Evolutionary conservation across 2,113 vertebrate genomes (phyloP).

Genomic region (Rattus rattus): DNA sequence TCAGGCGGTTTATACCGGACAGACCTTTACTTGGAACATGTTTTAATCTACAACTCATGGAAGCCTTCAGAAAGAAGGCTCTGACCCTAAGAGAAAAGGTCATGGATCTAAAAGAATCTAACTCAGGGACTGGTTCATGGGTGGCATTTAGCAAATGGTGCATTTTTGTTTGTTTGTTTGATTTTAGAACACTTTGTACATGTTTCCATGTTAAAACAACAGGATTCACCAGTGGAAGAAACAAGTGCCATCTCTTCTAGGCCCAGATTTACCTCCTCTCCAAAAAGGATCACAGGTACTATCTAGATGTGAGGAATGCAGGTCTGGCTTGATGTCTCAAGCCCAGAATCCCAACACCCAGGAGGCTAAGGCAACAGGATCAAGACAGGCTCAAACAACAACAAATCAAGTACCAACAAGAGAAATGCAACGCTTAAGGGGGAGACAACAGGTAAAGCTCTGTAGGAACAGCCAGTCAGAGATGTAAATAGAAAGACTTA

Average conservation of each 20-base stretch:
- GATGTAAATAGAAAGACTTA: background rate
- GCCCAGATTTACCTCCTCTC: background rate
- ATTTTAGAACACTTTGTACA: background rate
- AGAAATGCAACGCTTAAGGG: background rate
- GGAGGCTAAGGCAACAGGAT: background rate
- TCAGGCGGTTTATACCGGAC: background rate
- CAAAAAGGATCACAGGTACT: background rate
- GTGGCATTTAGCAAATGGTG: background rate
- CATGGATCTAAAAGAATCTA: background rate
- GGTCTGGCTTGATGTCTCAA: background rate
- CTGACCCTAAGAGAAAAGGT: background rate
- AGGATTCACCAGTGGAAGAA: background rate
- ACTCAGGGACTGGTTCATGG: background rate
- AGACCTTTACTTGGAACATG: background rate
- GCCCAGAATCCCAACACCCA: background rate
- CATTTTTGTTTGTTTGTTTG: background rate
- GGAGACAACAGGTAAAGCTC: background rate
- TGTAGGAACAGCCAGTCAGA: background rate
- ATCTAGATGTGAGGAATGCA: background rate
- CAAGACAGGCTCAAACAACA: background rate
- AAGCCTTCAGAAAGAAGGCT: constrained; percentile 1
- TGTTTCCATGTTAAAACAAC: background rate
- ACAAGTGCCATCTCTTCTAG: background rate
- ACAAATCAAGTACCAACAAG: background rate
- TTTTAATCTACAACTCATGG: background rate